Percentiles rank a stretch among this genome's conserved stretches.
These are phyloP conservation scores for Laspeyria flexula DNA, from an alignment of 2,888 invertebrate species.

Conservation along the genomic window DNA sequence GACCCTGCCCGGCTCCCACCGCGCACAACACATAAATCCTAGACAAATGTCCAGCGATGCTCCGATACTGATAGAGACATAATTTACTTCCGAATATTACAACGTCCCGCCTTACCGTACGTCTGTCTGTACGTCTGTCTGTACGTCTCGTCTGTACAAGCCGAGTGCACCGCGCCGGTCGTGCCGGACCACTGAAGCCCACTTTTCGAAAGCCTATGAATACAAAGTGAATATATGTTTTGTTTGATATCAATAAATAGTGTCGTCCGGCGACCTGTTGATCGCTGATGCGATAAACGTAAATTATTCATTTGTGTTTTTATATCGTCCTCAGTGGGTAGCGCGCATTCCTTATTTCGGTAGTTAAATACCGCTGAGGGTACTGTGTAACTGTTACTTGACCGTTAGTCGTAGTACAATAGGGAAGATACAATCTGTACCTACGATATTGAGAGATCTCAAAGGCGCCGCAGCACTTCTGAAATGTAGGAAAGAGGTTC, in stretches of 20 bases:
- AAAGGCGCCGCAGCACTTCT: too few species aligned
- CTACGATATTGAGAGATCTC: too few species aligned
- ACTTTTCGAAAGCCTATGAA: conserved; percentile 29
- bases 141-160: too few species aligned
- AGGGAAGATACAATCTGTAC: too few species aligned
- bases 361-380: conserved; percentile 7
- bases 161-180: too few species aligned
- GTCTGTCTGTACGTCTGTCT: too few species aligned
- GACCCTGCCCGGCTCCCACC: conserved; percentile 11
- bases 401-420: too few species aligned
- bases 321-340: conserved; percentile 32
- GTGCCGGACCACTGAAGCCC: conserved; percentile 17
- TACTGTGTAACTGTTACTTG: background rate
- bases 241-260: conserved; percentile 43
- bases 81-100: conserved; percentile 65
- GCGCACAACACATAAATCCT: conserved; percentile 54
- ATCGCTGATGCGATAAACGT: conserved; percentile 42
- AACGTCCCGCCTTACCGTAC: conserved; percentile 28
- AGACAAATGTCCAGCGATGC: conserved; percentile 52
- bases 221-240: conserved; percentile 42
- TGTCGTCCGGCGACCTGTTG: conserved; percentile 19
- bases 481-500: too few species aligned
- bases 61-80: conserved; percentile 67
- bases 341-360: conserved; percentile 16
- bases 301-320: conserved; percentile 38